Evolutionary conservation across 1,140 invertebrate species (phyloP).

Genomic region (Diabrotica virgifera): DNA sequence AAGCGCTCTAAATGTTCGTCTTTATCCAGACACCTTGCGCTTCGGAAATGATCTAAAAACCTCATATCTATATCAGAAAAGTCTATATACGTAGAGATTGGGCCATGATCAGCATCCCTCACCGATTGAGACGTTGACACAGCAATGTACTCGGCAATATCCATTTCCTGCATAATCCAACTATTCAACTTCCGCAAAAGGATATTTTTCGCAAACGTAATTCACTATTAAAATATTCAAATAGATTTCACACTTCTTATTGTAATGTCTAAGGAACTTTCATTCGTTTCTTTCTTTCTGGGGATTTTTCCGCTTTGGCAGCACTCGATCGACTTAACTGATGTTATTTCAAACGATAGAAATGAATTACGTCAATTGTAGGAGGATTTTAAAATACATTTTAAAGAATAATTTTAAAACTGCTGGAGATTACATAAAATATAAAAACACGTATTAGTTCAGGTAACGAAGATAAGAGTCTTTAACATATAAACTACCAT

Average conservation of each 20-base stretch:
- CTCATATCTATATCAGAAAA: slow-evolving; percentile 34
- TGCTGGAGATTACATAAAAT: no score
- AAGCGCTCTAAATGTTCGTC: slow-evolving; percentile 15
- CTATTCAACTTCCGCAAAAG: slow-evolving; percentile 33
- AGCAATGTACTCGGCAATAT: slow-evolving; percentile 43
- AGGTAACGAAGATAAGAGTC: no score
- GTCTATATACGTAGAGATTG: slow-evolving; percentile 36
- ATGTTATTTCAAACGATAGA: not conserved
- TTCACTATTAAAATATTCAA: slow-evolving; percentile 36
- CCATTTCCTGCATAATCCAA: slow-evolving; percentile 42
- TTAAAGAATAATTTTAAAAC: no score
- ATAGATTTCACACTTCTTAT: slow-evolving; percentile 32
- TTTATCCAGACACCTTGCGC: slow-evolving; percentile 26
- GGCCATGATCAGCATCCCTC: slow-evolving; percentile 39
- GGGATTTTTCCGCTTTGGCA: slow-evolving; percentile 1
- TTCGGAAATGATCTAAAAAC: slow-evolving; percentile 36
- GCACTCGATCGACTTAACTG: slow-evolving; percentile 1
- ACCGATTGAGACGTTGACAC: slow-evolving; percentile 41
- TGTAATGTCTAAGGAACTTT: slow-evolving; percentile 8
- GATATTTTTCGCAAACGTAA: slow-evolving; percentile 31
- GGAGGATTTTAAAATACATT: no score
- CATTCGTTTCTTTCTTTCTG: not conserved
- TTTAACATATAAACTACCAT: no score
- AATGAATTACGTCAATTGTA: not conserved
- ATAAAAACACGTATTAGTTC: no score